Evolutionary conservation across 1,140 invertebrate species (phyloP).

Genomic region (Eriosoma lanigerum): DNA sequence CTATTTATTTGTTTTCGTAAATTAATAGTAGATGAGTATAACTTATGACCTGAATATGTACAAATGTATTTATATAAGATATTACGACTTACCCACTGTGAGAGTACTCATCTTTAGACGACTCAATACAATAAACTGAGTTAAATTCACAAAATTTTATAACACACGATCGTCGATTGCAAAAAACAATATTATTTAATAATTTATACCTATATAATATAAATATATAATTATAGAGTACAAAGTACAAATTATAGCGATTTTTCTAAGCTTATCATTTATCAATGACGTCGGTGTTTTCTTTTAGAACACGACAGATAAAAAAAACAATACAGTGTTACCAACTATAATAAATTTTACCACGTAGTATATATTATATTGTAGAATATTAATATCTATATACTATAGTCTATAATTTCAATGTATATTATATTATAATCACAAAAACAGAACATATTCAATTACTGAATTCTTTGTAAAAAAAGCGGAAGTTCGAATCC

Average conservation of each 20-base stretch:
- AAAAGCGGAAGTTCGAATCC: too few relatives aligned
- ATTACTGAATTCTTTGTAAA: too few relatives aligned
- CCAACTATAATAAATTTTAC: not conserved
- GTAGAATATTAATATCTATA: too few relatives aligned
- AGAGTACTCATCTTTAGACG: conserved; percentile 23
- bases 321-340: conserved; percentile 14
- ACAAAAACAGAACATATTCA: too few relatives aligned
- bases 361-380: too few relatives aligned
- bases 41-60: not conserved
- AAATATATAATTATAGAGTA: not conserved
- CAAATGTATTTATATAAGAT: not conserved
- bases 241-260: not conserved
- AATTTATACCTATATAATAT: not conserved
- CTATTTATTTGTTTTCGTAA: too few relatives aligned
- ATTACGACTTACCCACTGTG: conserved; percentile 49
- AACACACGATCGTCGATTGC: not conserved
- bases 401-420: too few relatives aligned
- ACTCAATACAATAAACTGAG: not conserved
- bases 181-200: not conserved
- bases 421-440: too few relatives aligned
- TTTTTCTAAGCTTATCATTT: conserved; percentile 25
- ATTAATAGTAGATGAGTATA: not conserved
- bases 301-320: not conserved
- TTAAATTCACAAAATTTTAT: not conserved
- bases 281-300: conserved; percentile 45